Evolutionary conservation across 2,113 vertebrate species (phyloP).

Genomic region (Hemicordylus capensis): DNA sequence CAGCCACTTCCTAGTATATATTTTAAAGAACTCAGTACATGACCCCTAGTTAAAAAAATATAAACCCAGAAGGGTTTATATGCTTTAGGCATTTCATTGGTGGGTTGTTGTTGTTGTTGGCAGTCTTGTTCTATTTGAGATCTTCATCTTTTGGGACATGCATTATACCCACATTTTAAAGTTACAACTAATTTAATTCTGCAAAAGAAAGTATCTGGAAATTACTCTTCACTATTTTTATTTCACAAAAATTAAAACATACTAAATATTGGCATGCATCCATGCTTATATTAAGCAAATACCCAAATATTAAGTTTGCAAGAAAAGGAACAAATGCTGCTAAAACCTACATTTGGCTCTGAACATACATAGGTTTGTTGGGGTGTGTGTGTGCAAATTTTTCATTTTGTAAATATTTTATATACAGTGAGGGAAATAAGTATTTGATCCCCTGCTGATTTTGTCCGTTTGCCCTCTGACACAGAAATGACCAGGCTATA

Average conservation of each 20-base stretch:
- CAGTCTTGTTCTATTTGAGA: slow-evolving; percentile 14
- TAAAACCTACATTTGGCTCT: neutral
- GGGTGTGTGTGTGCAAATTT: too few relatives aligned
- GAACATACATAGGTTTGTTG: too few relatives aligned
- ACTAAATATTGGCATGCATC: slow-evolving; percentile 32
- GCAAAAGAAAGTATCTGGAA: neutral
- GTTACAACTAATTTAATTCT: neutral
- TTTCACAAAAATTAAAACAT: neutral
- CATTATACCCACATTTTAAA: neutral
- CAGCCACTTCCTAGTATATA: neutral
- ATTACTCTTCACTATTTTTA: neutral
- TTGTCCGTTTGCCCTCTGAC: too few relatives aligned
- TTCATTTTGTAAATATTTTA: neutral
- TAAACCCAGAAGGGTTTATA: slow-evolving; percentile 33
- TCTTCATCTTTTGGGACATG: slow-evolving; percentile 21
- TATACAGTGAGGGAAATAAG: too few relatives aligned
- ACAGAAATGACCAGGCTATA: too few relatives aligned
- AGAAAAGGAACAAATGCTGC: neutral
- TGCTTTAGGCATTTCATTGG: neutral
- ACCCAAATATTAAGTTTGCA: slow-evolving; percentile 46
- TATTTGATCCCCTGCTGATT: too few relatives aligned
- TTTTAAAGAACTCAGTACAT: neutral
- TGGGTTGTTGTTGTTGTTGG: too few relatives aligned
- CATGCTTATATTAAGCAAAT: slow-evolving; percentile 63
- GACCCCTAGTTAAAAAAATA: neutral